Base-by-base conservation (phyloP, 2,888 invertebrate species). In the Pollenia amentaria region DNA sequence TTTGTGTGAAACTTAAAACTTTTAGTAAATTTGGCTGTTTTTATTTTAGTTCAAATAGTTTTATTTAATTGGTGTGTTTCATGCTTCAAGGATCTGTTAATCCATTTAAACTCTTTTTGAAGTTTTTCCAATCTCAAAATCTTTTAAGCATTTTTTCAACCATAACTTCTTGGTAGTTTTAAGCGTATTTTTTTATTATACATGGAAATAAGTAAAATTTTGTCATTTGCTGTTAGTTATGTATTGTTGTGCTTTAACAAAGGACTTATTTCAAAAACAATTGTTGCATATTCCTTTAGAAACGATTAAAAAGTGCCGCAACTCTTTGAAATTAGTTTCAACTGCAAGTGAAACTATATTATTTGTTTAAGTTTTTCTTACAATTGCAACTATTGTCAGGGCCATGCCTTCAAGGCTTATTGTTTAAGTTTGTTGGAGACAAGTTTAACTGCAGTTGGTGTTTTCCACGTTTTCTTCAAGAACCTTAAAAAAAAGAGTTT, bases 381-480 rank as follows among this genome's bases (percentile, higher is more conserved):
- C 78, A 78, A 18, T 42, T 67, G 38, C 51, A 62, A 48, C 40
- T 57, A 62, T 62, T 80, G 72, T 80, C 80, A 80, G 16, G 64
- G 72, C 38, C 55, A 72, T 38, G 38, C 29, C 72, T 44, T 4
- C n/a, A 80, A 64, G 64, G 64, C 53, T 53, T 64, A 14, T 29
- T 67, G 10, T 55, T 29, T 14, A 40, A 18, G n/a, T 21, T 46
- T 65, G 38, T 55, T 57, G 3, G n/a, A 38, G 10, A 42, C 55
- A 57, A 57, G 1, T 42, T n/a, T 51, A 40, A 44, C 65, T 48
- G 12, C 46, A 72, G 53, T 55, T 73, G 48, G 48, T 57, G 55
- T 42, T 64, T 64, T 16, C n/a, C n/a, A 38, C 9, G 16, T 16
- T 3, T 16, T 53, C 48, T 8, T 0, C 16, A 40, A 78, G 18